Base-by-base conservation (phyloP, 2,113 vertebrate genomes). In the Sprattus sprattus region DNA sequence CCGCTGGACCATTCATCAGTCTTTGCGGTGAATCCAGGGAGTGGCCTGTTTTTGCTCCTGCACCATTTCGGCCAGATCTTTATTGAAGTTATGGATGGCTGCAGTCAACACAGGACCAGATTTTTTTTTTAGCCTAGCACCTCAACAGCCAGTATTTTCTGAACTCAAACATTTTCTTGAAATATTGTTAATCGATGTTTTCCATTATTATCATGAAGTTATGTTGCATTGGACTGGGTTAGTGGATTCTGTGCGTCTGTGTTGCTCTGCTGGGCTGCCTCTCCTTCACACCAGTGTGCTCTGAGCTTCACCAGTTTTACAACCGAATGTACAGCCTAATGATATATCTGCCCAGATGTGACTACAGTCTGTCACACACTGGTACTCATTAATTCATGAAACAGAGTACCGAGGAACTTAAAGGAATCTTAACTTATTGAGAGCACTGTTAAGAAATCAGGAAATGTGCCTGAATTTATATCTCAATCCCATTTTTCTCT, bases 1-100 rank as follows among this genome's bases (percentile, higher is more conserved):
- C 93, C 88, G 89, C 87, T 90, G 52, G 84, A 84, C 78, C 39
- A 47, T 91, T 93, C 93, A 93, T 95, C 94, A 94, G 94, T 93
- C 90, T 91, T 87, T 28, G 84, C 88, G 84, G 91, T 89, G 90
- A 92, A 91, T 89, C 88, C 39, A 82, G 85, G 81, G 85, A 92
- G 89, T 87, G 89, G 87, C 90, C 88, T 60, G 89, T 85, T 83
- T 94, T 94, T 93, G 92, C 92, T 94, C 91, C 91, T 91, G 88
- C 84, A 32, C 89, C 84, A 89, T 90, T 85, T 88, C 88, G 89
- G 90, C 88, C 92, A 91, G 91, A 88, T 90, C 92, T 81, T 91
- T 90, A 88, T 89, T 91, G 91, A 93, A 92, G 90, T 89, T 91
- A 89, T 80, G 90, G 90, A 90, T 92, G 93, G 93, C 92, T 92